Percentiles rank a stretch among this genome's conserved stretches.
phyloP scores from a whole-genome alignment of 53 echinoderm and acorn worm species.

The Arbacia lixula region DNA sequence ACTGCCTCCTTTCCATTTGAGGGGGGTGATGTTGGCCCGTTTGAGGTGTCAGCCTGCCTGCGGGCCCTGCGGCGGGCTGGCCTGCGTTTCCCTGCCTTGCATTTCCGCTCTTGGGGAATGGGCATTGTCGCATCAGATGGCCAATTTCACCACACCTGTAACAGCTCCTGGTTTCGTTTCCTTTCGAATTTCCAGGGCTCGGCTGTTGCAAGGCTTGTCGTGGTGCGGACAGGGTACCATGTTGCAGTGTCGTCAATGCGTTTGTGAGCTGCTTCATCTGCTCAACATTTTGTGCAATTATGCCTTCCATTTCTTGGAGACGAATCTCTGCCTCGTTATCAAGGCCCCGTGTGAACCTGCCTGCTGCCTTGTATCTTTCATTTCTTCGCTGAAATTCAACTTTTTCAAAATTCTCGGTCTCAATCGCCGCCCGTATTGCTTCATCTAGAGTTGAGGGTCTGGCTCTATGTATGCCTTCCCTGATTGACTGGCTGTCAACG shows the following conservation, averaged over 20 bases:
- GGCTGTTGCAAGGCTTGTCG: too few relatives aligned
- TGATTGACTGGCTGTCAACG: constrained; percentile 46
- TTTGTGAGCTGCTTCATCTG: background rate
- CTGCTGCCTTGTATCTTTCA: background rate
- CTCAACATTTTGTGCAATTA: background rate
- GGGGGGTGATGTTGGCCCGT: background rate
- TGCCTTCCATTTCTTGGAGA: background rate
- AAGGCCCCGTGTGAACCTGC: constrained; percentile 18
- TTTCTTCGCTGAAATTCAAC: constrained; percentile 18
- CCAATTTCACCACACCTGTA: constrained; percentile 49
- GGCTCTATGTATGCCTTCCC: constrained; percentile 45
- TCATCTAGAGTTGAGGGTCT: constrained; percentile 58
- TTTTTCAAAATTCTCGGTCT: constrained; percentile 60
- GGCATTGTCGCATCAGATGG: constrained; percentile 10
- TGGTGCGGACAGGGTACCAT: background rate
- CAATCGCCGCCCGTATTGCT: constrained; percentile 56
- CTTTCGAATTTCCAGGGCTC: background rate
- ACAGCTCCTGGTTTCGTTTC: background rate
- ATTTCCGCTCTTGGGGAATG: background rate
- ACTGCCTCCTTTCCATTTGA: background rate
- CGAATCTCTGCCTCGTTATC: constrained; percentile 13
- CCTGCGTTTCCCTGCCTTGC: background rate
- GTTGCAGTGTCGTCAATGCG: background rate
- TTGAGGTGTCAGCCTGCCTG: too few relatives aligned
- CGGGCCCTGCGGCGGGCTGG: background rate